Base-by-base conservation (phyloP, 2,888 invertebrate genomes). In the Stenurella melanura region DNA sequence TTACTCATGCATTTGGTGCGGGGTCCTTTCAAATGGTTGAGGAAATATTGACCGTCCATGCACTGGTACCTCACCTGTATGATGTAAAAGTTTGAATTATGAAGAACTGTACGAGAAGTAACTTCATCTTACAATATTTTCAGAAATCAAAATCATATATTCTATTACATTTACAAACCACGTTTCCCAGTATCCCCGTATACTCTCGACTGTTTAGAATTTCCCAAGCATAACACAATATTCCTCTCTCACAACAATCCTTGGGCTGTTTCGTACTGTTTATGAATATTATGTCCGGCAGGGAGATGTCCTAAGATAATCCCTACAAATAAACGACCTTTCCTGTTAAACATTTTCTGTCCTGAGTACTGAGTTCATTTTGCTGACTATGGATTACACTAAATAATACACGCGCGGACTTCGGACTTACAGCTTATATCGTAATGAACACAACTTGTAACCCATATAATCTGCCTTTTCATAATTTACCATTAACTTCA, bases 201-300 rank as follows among this genome's bases (percentile, higher is more conserved):
- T 50, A 42, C 50, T 50, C n/a, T n/a, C 15, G 15, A 15, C n/a
- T 50, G 50, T 12, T 15, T 50, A 12, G 50, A 50, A 50, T 50
- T 50, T n/a, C 34, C 61, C 30, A 63, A n/a, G 56, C 5, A 26
- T 12, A 38, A 38, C 15, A 19, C 18, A 18, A 18, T 26, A n/a
- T 15, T 34, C 21, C 50, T 19, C 15, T 21, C 19, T 50, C 15
- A 50, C 21, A 42, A 50, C 26, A 57, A 69, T 69, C 69, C 30
- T 69, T 57, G 34, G 30, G 19, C 69, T 19, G 34, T 69, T 57
- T 34, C 34, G 30, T 66, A 26, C 67, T 75, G 77, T 80, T 78
- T 80, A 80, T 79, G 80, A 80, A 79, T 80, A 80, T 80, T 77
- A 77, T 74, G 80, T 79, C 78, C 80, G 78, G 80, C 74, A 50